phyloP scores from a whole-genome alignment of 1,140 invertebrate genomes.

The Heliothis virescens region DNA sequence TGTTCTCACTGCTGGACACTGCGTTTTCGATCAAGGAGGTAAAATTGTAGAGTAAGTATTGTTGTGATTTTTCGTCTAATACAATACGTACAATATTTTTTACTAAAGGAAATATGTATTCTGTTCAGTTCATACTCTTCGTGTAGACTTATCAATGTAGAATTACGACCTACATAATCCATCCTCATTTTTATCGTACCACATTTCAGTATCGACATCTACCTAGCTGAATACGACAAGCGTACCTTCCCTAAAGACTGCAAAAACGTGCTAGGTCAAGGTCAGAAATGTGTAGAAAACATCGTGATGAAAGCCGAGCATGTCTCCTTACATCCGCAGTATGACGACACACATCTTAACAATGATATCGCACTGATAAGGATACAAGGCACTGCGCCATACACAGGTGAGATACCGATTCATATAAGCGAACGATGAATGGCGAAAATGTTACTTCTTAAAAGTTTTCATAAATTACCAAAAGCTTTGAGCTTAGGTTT shows the following conservation, averaged over 20 bases:
- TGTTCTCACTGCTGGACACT: constrained; percentile 90
- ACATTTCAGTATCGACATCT: constrained; percentile 73
- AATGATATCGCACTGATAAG: constrained; percentile 78
- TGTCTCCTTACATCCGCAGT: constrained; percentile 68
- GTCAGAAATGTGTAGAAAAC: constrained; percentile 72
- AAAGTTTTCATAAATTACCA: too few relatives aligned
- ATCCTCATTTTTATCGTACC: neutral
- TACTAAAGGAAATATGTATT: too few relatives aligned
- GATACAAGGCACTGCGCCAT: constrained; percentile 66
- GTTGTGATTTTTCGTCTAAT: neutral
- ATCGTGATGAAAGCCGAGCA: constrained; percentile 64
- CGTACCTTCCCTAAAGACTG: constrained; percentile 78
- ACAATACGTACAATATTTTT: too few relatives aligned
- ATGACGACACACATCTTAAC: constrained; percentile 64
- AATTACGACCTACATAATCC: too few relatives aligned
- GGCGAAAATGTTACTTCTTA: too few relatives aligned
- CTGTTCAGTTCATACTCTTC: too few relatives aligned
- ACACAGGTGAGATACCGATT: constrained; percentile 66
- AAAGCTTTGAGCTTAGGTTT: too few relatives aligned
- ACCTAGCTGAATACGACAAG: constrained; percentile 78
- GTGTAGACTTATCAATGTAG: neutral
- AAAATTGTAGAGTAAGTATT: constrained; percentile 66
- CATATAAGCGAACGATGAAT: neutral
- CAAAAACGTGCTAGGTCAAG: constrained; percentile 56
- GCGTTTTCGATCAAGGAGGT: constrained; percentile 80